A percentile compares a stretch with the other conserved stretches of the same genome.
phyloP scores from a whole-genome alignment of 2,888 invertebrate genomes.

The Microctonus aethiopoides region DNA sequence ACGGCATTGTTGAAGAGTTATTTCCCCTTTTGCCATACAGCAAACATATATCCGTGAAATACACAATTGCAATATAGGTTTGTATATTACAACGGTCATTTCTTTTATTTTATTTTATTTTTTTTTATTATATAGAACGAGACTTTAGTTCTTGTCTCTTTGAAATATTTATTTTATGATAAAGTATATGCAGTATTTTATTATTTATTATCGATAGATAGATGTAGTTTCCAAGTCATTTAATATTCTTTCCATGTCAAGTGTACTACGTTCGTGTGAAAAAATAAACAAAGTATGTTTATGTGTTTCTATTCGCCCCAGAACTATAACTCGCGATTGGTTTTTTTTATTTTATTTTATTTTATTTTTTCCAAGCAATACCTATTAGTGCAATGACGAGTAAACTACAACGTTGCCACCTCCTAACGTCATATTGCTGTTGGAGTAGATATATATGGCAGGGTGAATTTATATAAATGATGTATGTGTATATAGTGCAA shows the following conservation, averaged over 20 bases:
- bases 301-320: not conserved
- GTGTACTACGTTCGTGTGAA: slow-evolving; percentile 42
- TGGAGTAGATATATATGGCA: not conserved
- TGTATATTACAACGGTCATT: not conserved
- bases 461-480: too few species aligned
- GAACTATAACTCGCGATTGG: not conserved
- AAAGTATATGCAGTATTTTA: too few species aligned
- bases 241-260: slow-evolving; percentile 24
- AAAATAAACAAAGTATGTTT: not conserved
- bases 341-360: not conserved
- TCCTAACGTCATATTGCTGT: not conserved
- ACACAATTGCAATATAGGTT: not conserved
- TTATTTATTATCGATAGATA: too few species aligned
- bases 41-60: slow-evolving; percentile 20
- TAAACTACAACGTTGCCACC: slow-evolving; percentile 38
- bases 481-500: not conserved
- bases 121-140: not conserved
- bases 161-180: too few species aligned
- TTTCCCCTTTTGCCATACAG: slow-evolving; percentile 20
- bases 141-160: too few species aligned
- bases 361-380: not conserved
- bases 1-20: slow-evolving; percentile 25
- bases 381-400: slow-evolving; percentile 45
- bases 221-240: not conserved
- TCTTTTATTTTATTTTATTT: not conserved